These are phyloP conservation scores for Epinephelus lanceolatus DNA, from an alignment of 2,113 vertebrate species.

Conservation along the genomic window DNA sequence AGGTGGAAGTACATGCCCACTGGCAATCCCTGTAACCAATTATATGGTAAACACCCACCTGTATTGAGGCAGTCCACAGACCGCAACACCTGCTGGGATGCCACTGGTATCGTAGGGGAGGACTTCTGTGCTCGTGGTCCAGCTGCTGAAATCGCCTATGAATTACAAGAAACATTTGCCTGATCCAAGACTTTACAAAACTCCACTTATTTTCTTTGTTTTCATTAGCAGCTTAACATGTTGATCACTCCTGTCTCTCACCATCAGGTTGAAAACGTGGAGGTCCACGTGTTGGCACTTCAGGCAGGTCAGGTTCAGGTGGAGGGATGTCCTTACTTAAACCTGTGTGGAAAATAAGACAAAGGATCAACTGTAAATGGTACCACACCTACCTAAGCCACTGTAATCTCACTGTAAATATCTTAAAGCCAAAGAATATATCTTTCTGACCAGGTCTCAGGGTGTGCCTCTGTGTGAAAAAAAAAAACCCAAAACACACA, in stretches of 20 bases:
- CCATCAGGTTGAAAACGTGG: constrained; percentile 77
- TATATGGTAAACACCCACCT: constrained; percentile 66
- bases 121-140: constrained; percentile 80
- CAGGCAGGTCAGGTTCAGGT: constrained; percentile 72
- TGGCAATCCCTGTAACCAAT: background rate
- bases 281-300: constrained; percentile 49
- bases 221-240: background rate
- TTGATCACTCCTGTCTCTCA: constrained; percentile 11
- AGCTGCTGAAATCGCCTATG: constrained; percentile 86
- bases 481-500: background rate
- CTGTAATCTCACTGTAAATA: constrained; percentile 25
- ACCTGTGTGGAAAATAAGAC: constrained; percentile 51
- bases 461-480: constrained; percentile 26
- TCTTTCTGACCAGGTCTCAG: constrained; percentile 17
- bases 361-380: constrained; percentile 29
- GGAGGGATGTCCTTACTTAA: constrained; percentile 72
- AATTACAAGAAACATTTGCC: background rate
- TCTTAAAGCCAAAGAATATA: background rate
- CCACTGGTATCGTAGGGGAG: constrained; percentile 78
- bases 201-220: background rate
- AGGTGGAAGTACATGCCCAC: background rate
- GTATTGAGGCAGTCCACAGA: constrained; percentile 73
- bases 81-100: constrained; percentile 69
- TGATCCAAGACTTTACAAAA: background rate
- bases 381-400: constrained; percentile 16